phyloP scores from a whole-genome alignment of 2,888 invertebrate species.

The Orthosia incerta region DNA sequence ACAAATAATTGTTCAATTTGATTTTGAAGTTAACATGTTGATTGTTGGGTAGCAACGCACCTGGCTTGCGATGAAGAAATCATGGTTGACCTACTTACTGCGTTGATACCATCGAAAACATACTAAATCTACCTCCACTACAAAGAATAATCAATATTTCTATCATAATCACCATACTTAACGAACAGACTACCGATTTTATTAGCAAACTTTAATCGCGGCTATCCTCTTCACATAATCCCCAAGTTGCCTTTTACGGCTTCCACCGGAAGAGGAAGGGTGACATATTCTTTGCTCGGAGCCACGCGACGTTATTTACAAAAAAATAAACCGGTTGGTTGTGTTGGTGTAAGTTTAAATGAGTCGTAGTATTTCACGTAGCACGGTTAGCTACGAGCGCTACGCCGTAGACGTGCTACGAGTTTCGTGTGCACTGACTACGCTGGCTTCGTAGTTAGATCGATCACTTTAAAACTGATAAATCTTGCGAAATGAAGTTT shows the following conservation, averaged over 20 bases:
- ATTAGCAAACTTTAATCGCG: constrained; percentile 2
- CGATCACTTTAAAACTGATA: constrained; percentile 56
- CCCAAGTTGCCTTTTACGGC: constrained; percentile 33
- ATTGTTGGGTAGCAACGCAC: background rate
- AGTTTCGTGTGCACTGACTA: constrained; percentile 43
- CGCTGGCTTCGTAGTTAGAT: constrained; percentile 50
- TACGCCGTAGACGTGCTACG: constrained; percentile 54
- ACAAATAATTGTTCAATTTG: constrained; percentile 52
- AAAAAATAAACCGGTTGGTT: constrained; percentile 46
- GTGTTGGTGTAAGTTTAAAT: constrained; percentile 48
- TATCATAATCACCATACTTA: background rate
- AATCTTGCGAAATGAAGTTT: constrained; percentile 45
- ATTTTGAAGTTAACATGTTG: constrained; percentile 20
- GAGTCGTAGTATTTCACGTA: constrained; percentile 52
- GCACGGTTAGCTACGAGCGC: constrained; percentile 48
- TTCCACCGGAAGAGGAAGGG: constrained; percentile 11
- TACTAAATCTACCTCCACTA: background rate
- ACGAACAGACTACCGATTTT: background rate
- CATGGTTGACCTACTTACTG: background rate
- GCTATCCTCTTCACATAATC: constrained; percentile 19
- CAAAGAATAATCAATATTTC: background rate
- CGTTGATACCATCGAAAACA: no score
- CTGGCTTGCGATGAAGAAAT: background rate
- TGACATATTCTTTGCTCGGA: constrained; percentile 43
- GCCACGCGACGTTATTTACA: constrained; percentile 27